Evolutionary conservation across 2,888 invertebrate species (phyloP), one percentile per base, ranked within the genome.

Genomic region (Operophtera brumata): DNA sequence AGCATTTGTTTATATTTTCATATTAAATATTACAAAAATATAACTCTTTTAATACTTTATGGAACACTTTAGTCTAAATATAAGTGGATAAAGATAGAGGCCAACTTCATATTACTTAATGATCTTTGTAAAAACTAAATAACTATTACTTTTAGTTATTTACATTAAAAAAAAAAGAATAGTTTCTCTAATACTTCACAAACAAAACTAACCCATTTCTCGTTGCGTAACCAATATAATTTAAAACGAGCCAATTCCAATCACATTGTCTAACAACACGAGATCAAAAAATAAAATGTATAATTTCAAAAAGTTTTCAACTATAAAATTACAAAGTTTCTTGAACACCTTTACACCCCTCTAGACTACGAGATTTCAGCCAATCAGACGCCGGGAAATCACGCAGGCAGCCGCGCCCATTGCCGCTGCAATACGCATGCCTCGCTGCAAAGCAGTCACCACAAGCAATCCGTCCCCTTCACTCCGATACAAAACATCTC

Each of bases 351-450:
- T 78, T 76, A 77, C 80, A 83, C 80, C 88, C 88, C 82, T 82
- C 85, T 77, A 76, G 69, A 65, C 67, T 65, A 66, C 76, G 69
- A 70, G 66, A 67, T 67, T 59, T 61, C 61, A 59, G 57, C 90
- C 90, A 90, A 90, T 90, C 75, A 70, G 64, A 65, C 62, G 64
- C 65, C 73, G 58, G 66, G 65, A 71, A 65, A 65, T 57, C 72
- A 82, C 82, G 81, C 81, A 82, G 61, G 61, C 73, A 70, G 80
- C 86, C 78, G 81, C 87, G 80, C 88, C 90, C 82, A 78, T 75
- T 62, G 72, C 73, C 76, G 75, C 78, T 88, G 86, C 86, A 88
- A 69, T 84, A 84, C 89, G 90, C 89, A 86, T 84, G 85, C 82
- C 79, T 80, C 65, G 73, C 66, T 78, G 81, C 82, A 80, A 69